A percentile compares a stretch with the other conserved stretches of the same genome.
These are phyloP conservation scores for Petrocephalus sullivani DNA, from an alignment of 2,797 vertebrate species.

Conservation along the genomic window DNA sequence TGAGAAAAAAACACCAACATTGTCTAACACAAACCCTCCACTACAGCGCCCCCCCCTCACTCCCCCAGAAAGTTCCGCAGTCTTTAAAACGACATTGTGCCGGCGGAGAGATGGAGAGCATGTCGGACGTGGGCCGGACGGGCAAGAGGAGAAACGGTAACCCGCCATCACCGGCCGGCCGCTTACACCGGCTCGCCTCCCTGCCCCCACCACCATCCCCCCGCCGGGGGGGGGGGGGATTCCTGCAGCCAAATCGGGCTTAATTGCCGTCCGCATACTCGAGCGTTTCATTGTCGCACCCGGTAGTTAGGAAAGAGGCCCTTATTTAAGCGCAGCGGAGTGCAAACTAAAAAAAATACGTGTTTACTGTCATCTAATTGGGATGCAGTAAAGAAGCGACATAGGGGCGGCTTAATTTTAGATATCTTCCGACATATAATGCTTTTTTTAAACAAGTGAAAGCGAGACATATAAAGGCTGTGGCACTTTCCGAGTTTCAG, in stretches of 20 bases:
- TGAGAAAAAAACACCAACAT: not conserved
- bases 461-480: not conserved
- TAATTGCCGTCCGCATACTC: conserved; percentile 26
- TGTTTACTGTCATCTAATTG: conserved; percentile 20
- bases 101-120: too few species aligned
- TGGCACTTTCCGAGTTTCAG: not conserved
- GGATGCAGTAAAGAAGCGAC: conserved; percentile 14
- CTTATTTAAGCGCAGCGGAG: conserved; percentile 1
- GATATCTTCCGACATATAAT: conserved; percentile 16
- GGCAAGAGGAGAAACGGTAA: not conserved
- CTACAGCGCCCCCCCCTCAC: not conserved
- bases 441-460: not conserved
- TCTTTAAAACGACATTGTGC: not conserved
- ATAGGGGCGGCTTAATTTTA: not conserved
- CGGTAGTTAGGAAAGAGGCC: conserved; percentile 5
- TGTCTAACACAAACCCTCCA: not conserved
- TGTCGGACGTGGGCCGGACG: too few species aligned
- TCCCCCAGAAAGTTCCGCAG: not conserved
- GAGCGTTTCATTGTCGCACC: conserved; percentile 7
- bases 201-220: not conserved
- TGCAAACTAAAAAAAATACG: not conserved
- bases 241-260: conserved; percentile 28
- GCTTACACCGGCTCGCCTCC: not conserved
- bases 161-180: not conserved
- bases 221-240: not conserved